phyloP scores from a whole-genome alignment of 2,113 vertebrate species.

The Grammomys dolichurus region DNA sequence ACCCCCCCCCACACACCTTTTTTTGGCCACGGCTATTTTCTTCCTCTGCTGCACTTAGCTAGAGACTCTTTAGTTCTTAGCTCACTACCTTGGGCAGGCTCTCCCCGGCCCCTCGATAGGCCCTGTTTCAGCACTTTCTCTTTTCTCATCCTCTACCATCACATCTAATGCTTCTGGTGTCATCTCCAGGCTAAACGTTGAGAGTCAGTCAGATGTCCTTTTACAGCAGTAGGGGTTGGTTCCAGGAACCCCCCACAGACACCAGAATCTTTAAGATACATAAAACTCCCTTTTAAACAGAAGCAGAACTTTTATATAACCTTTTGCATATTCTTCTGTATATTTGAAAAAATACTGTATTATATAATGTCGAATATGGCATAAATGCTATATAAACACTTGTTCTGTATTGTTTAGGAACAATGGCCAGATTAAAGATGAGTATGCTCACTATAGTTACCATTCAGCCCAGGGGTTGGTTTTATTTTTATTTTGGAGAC shows the following conservation, averaged over 20 bases:
- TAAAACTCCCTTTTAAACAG: not conserved
- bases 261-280: not conserved
- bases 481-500: not conserved
- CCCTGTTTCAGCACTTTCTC: not conserved
- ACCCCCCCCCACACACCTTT: rapidly evolving
- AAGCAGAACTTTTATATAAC: not conserved
- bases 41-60: too few relatives aligned
- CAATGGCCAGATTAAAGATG: not conserved
- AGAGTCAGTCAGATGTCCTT: not conserved
- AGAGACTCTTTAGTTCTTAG: not conserved
- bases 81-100: not conserved
- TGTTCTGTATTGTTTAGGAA: not conserved
- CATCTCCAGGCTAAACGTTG: not conserved
- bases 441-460: not conserved
- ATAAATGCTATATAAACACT: not conserved
- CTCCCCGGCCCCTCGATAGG: not conserved
- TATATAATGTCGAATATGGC: not conserved
- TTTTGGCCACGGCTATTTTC: not conserved
- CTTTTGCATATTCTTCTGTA: not conserved
- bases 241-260: not conserved
- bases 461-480: not conserved
- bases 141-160: not conserved
- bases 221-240: not conserved
- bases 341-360: not conserved
- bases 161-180: not conserved